Evolutionary conservation across 2,113 vertebrate genomes (phyloP).

Genomic region (Prochilodus magdalenae): DNA sequence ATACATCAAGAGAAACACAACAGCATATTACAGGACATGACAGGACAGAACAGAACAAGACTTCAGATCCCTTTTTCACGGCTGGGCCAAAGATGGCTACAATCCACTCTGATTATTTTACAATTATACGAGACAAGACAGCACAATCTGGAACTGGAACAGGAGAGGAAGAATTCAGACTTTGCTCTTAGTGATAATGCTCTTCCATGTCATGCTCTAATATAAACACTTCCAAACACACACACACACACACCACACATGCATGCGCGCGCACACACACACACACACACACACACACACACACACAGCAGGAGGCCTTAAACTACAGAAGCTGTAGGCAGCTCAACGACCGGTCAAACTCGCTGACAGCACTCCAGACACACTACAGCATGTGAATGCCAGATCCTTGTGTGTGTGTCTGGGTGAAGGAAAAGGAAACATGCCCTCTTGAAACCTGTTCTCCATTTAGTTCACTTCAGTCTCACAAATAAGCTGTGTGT

Average conservation of each 20-base stretch:
- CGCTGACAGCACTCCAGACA: constrained; percentile 18
- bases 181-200: background rate
- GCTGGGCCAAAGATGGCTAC: too few relatives aligned
- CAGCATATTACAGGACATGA: too few relatives aligned
- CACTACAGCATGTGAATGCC: constrained; percentile 25
- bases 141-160: background rate
- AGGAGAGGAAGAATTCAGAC: background rate
- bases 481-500: background rate
- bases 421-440: constrained; percentile 7
- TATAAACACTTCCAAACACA: background rate
- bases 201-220: constrained; percentile 1
- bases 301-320: constrained; percentile 16
- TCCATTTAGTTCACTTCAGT: constrained; percentile 13
- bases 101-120: background rate
- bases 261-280: too few relatives aligned
- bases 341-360: constrained; percentile 9
- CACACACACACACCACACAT: constrained; percentile 11
- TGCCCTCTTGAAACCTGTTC: background rate
- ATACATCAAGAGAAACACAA: too few relatives aligned
- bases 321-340: constrained; percentile 25
- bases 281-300: constrained; percentile 16
- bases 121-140: background rate
- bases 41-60: too few relatives aligned
- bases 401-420: constrained; percentile 1
- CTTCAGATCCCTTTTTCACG: too few relatives aligned